phyloP scores from a whole-genome alignment of 2,113 vertebrate species.

The Caranx melampygus region DNA sequence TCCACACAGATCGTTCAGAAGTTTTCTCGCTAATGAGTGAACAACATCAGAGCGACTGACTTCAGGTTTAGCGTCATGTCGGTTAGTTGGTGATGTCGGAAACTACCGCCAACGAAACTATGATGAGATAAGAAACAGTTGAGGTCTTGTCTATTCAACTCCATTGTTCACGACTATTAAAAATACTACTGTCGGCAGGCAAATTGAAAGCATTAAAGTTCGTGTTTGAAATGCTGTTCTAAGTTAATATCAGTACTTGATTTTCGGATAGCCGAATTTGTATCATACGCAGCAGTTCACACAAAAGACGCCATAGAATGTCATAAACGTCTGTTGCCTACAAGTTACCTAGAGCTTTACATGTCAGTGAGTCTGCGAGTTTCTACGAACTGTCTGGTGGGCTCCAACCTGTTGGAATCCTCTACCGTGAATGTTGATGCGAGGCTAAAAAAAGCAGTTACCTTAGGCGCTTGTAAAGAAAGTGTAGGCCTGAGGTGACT shows the following conservation, averaged over 20 bases:
- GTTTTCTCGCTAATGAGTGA: neutral
- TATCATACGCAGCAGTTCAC: neutral
- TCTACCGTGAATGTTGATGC: neutral
- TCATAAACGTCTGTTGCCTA: neutral
- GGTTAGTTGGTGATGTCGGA: neutral
- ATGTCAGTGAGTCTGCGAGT: no score
- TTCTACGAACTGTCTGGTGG: neutral
- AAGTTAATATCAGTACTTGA: neutral
- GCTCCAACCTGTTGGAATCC: slow-evolving; percentile 1
- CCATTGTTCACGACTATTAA: neutral
- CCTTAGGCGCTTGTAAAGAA: neutral
- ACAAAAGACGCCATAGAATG: neutral
- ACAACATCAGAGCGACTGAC: neutral
- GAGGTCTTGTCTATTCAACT: neutral
- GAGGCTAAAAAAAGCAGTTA: neutral
- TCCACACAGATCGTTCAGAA: neutral
- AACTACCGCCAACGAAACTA: neutral
- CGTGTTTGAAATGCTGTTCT: no score
- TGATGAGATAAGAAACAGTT: neutral
- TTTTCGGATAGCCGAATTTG: neutral
- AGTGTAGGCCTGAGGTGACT: neutral
- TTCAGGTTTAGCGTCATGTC: neutral
- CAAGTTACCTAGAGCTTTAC: neutral
- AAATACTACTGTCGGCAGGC: no score
- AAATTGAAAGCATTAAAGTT: no score